Conservation (phyloP, 1,140 invertebrate genomes). For the Lysiphlebus fabarum region DNA sequence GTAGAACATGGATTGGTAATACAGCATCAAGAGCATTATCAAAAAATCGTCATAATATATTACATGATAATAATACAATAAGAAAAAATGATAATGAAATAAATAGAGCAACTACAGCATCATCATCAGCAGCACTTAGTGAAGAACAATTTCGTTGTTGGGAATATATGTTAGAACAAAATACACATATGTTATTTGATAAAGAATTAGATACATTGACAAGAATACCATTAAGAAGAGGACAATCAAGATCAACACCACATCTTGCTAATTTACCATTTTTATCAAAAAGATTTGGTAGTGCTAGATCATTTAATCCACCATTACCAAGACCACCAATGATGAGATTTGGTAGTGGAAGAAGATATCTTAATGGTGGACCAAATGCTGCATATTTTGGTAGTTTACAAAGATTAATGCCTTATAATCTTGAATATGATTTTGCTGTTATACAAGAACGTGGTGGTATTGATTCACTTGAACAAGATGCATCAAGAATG, state of each 20-base stretch:
- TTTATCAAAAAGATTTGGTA: conserved; percentile 74
- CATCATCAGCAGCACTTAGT: conserved; percentile 49
- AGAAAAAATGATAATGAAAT: conserved; percentile 54
- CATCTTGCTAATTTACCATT: conserved; percentile 56
- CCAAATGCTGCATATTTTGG: conserved; percentile 84
- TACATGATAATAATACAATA: conserved; percentile 43
- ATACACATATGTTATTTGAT: conserved; percentile 82
- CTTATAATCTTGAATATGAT: conserved; percentile 80
- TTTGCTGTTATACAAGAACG: conserved; percentile 78
- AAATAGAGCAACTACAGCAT: conserved; percentile 44
- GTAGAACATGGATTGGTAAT: conserved; percentile 42
- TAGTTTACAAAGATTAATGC: conserved; percentile 76
- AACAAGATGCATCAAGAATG: conserved; percentile 73
- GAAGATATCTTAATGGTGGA: conserved; percentile 63
- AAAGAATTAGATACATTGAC: conserved; percentile 82
- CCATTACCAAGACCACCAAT: conserved; percentile 44
- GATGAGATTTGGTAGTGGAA: conserved; percentile 51
- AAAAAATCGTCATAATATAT: conserved; percentile 46
- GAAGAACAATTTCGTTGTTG: conserved; percentile 89
- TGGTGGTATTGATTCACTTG: conserved; percentile 66
- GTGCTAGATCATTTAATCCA: conserved; percentile 70
- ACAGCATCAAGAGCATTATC: conserved; percentile 41
- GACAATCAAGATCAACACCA: conserved; percentile 51
- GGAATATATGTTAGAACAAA: conserved; percentile 91
- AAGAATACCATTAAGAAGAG: conserved; percentile 57